Conservation (phyloP, 2,797 vertebrate species). For the Euthynnus affinis region DNA sequence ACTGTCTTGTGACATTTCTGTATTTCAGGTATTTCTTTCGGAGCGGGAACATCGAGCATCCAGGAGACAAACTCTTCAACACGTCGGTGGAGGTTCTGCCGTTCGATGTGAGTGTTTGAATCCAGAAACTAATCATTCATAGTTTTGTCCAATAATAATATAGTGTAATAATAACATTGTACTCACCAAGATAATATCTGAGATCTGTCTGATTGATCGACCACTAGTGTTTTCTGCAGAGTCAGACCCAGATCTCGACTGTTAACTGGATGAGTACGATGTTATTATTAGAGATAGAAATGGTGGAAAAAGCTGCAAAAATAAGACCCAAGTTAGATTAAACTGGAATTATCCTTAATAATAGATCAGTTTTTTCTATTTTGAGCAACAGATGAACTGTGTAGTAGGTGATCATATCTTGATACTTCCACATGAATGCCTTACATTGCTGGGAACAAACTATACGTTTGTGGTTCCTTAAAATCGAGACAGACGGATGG, state of each 20-base stretch:
- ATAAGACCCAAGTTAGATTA: neutral
- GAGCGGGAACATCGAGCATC: slow-evolving; percentile 97
- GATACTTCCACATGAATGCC: neutral
- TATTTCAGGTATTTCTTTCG: slow-evolving; percentile 94
- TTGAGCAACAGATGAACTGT: neutral
- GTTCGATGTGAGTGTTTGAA: slow-evolving; percentile 90
- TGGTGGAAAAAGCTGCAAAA: too few relatives aligned
- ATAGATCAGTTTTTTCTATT: neutral
- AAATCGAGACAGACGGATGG: slow-evolving; percentile 9
- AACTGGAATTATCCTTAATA: neutral
- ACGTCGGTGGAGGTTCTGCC: slow-evolving; percentile 96
- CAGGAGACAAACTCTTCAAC: slow-evolving; percentile 98
- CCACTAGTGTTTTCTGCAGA: too few relatives aligned
- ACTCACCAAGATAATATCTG: neutral
- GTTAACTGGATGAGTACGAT: too few relatives aligned
- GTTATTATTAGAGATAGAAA: neutral
- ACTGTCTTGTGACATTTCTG: neutral
- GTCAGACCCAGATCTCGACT: too few relatives aligned
- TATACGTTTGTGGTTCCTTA: slow-evolving; percentile 3
- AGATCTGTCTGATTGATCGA: too few relatives aligned
- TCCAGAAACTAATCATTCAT: neutral
- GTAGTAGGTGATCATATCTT: neutral
- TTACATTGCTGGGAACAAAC: neutral
- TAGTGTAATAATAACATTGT: too few relatives aligned
- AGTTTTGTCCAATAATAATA: too few relatives aligned